Conservation (phyloP, 2,797 vertebrate species). For the Helicolenus hilgendorfi region DNA sequence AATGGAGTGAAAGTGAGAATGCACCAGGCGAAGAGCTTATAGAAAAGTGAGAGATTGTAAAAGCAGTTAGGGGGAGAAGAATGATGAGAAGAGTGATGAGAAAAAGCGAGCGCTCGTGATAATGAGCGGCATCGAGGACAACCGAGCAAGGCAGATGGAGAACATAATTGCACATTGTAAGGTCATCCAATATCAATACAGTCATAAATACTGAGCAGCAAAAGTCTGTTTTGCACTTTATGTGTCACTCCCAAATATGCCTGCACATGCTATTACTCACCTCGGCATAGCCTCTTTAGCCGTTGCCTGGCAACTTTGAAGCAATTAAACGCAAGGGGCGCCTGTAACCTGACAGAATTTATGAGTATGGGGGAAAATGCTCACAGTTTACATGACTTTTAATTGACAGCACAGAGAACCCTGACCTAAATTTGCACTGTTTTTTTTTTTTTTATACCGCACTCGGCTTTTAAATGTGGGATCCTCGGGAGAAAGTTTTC, state of each 20-base stretch:
- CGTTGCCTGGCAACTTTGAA: slow-evolving; percentile 74
- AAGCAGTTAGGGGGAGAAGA: slow-evolving; percentile 23
- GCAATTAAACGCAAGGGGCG: slow-evolving; percentile 59
- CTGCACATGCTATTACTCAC: slow-evolving; percentile 21
- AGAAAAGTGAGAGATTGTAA: slow-evolving; percentile 20
- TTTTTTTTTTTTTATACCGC: neutral
- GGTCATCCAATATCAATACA: slow-evolving; percentile 44
- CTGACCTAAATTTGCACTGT: slow-evolving; percentile 56
- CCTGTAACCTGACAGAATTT: slow-evolving; percentile 43
- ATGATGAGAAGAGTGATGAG: slow-evolving; percentile 4
- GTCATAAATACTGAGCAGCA: slow-evolving; percentile 16
- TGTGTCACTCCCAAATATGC: slow-evolving; percentile 32
- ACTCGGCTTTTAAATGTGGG: slow-evolving; percentile 30
- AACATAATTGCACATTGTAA: slow-evolving; percentile 44
- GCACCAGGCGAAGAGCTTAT: neutral
- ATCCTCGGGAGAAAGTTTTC: slow-evolving; percentile 58
- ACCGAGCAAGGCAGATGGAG: slow-evolving; percentile 39
- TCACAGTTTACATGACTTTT: slow-evolving; percentile 50
- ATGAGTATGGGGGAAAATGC: slow-evolving; percentile 49
- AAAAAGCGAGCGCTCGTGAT: neutral
- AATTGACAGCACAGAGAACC: slow-evolving; percentile 60
- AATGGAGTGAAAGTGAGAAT: slow-evolving; percentile 13
- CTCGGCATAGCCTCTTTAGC: slow-evolving; percentile 47
- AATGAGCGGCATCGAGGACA: slow-evolving; percentile 19
- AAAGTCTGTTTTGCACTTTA: slow-evolving; percentile 9